Conservation (phyloP, 2,888 invertebrate genomes). For the Argyresthia goedartella region DNA sequence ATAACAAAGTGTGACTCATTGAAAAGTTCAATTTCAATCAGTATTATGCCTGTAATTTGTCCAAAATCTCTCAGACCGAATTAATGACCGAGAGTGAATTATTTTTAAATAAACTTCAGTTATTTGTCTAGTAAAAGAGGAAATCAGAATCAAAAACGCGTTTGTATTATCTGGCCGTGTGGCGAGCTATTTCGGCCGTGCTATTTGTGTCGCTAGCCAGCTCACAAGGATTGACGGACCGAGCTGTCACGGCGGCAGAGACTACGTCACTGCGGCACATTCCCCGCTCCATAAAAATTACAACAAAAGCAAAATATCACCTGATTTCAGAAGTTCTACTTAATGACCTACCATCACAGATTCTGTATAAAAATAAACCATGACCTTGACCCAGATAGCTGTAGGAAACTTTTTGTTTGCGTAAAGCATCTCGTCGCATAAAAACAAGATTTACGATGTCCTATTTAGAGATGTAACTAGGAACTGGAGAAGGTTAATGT, state of each 20-base stretch:
- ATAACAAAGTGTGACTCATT: conserved; percentile 33
- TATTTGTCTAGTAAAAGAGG: conserved; percentile 34
- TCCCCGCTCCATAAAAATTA: conserved; percentile 32
- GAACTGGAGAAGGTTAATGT: background rate
- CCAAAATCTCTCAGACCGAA: background rate
- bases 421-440: conserved; percentile 15
- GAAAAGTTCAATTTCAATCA: conserved; percentile 1
- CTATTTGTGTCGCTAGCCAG: conserved; percentile 64
- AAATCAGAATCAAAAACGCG: conserved; percentile 59
- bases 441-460: conserved; percentile 22
- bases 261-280: conserved; percentile 40
- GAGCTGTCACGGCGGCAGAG: conserved; percentile 51
- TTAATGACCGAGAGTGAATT: too few relatives aligned
- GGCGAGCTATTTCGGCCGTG: conserved; percentile 57
- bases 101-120: conserved; percentile 3
- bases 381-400: conserved; percentile 64
- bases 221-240: conserved; percentile 57
- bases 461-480: conserved; percentile 10
- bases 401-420: conserved; percentile 23
- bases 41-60: background rate
- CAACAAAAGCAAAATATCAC: conserved; percentile 22
- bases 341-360: background rate
- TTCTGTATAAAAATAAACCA: conserved; percentile 16
- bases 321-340: background rate
- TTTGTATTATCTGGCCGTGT: conserved; percentile 63